Evolutionary conservation across 1,140 invertebrate genomes (phyloP).

Genomic region (Drosophila subobscura): DNA sequence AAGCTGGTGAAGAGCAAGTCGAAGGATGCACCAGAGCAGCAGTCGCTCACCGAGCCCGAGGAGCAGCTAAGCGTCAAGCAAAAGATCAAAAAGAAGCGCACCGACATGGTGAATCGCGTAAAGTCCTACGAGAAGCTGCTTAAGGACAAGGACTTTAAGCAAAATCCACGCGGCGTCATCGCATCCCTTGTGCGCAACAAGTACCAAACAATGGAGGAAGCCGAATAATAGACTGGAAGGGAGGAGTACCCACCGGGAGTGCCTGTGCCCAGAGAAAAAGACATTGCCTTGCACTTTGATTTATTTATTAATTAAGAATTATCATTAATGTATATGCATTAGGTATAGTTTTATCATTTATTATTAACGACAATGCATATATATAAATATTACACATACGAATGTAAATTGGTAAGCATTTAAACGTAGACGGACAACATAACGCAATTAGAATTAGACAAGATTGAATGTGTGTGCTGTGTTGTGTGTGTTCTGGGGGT

Average conservation of each 20-base stretch:
- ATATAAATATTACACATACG: slow-evolving; percentile 76
- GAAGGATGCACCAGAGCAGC: slow-evolving; percentile 27
- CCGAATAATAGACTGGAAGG: slow-evolving; percentile 19
- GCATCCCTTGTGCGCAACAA: slow-evolving; percentile 62
- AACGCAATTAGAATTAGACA: slow-evolving; percentile 53
- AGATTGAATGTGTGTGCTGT: slow-evolving; percentile 35
- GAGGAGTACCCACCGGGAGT: background rate
- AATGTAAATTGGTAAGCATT: slow-evolving; percentile 70
- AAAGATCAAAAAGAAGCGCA: slow-evolving; percentile 69
- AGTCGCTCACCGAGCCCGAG: slow-evolving; percentile 29
- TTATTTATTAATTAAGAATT: slow-evolving; percentile 71
- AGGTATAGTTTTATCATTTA: slow-evolving; percentile 70
- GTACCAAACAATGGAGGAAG: slow-evolving; percentile 57
- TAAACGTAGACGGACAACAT: slow-evolving; percentile 60
- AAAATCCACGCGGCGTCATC: slow-evolving; percentile 70
- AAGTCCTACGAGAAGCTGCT: slow-evolving; percentile 65
- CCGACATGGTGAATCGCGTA: slow-evolving; percentile 52
- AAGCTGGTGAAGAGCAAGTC: slow-evolving; percentile 51
- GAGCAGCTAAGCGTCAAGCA: slow-evolving; percentile 58
- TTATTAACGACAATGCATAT: slow-evolving; percentile 57
- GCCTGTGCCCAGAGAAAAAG: background rate
- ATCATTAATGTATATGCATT: slow-evolving; percentile 74
- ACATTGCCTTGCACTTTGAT: slow-evolving; percentile 18
- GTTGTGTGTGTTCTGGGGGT: slow-evolving; percentile 12
- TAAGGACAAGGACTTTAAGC: slow-evolving; percentile 72